Conservation (phyloP, 1,140 invertebrate species). For the Diabrotica undecimpunctata region DNA sequence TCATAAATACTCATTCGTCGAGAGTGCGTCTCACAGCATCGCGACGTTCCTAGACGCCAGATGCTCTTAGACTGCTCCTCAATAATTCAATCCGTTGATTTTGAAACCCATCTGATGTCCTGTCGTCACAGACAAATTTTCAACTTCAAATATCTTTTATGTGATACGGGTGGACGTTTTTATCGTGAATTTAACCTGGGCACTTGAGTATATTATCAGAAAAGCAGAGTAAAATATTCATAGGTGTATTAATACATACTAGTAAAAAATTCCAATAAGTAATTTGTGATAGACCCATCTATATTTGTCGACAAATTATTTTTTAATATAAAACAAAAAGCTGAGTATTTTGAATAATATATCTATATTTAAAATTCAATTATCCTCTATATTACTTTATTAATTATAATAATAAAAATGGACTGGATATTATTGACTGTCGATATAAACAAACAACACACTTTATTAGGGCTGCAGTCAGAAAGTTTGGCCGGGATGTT, state of each 20-base stretch:
- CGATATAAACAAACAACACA: no score
- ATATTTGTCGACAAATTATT: no score
- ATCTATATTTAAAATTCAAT: no score
- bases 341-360: no score
- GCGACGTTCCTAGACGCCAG: slow-evolving; percentile 22
- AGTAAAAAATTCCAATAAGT: no score
- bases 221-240: not conserved
- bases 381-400: no score
- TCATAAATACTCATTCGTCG: slow-evolving; percentile 30
- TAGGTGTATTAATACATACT: not conserved
- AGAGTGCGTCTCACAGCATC: slow-evolving; percentile 24
- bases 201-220: not conserved
- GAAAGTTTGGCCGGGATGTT: no score
- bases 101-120: slow-evolving; percentile 29
- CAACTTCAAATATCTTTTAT: slow-evolving; percentile 3
- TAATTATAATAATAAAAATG: no score
- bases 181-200: not conserved
- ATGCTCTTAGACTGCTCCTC: slow-evolving; percentile 24
- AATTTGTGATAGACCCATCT: no score
- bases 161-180: slow-evolving; percentile 4
- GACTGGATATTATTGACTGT: no score
- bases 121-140: not conserved
- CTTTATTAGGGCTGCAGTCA: no score
- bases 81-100: slow-evolving; percentile 29
- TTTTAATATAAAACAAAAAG: no score